Base-by-base conservation (phyloP, 2,888 invertebrate genomes). In the Hypomecis punctinalis region DNA sequence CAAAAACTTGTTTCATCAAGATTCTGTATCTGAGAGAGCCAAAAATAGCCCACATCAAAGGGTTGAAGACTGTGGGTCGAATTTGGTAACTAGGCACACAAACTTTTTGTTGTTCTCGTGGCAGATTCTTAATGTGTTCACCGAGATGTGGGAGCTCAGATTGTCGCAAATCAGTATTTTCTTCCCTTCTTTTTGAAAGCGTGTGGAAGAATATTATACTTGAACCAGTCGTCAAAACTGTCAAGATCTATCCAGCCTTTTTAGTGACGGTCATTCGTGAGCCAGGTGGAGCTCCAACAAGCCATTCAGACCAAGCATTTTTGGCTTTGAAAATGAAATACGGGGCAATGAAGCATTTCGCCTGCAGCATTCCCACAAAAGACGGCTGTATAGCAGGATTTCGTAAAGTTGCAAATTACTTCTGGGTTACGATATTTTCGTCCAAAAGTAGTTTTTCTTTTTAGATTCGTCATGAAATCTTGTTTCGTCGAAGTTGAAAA, bases 251-350 rank as follows among this genome's bases (percentile, higher is more conserved):
- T 71, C 73, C 74, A 74, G 13, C 74, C 73, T 47, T 55, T 43
- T 72, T 69, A 5, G 72, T 62, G 0, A 69, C 72, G 42, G 67
- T 65, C 67, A 69, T 72, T 33, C 71, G 65, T n/a, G 72, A 67
- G 5, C 68, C 69, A 57, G 61, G 54, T 54, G 74, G 71, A 35
- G 74, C 74, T 58, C 63, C 61, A 46, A 61, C 13, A 36, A 75
- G 56, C 75, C 75, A 77, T 46, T 71, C 71, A 6, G 69, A 70
- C 74, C 74, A 76, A 10, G 52, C 48, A 33, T 72, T 66, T 61
- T 72, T 70, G 23, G 65, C 72, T 68, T 76, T 75, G 46, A 69
- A 72, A 40, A 76, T 71, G 9, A 76, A 67, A 43, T 61, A 76
- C 6, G 72, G 70, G 37, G 70, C n/a, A n/a, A n/a, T n/a, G 68